Percentiles rank a stretch among this genome's conserved stretches.
Evolutionary conservation across 2,113 vertebrate genomes (phyloP).

Genomic region (Trogon surrucura): DNA sequence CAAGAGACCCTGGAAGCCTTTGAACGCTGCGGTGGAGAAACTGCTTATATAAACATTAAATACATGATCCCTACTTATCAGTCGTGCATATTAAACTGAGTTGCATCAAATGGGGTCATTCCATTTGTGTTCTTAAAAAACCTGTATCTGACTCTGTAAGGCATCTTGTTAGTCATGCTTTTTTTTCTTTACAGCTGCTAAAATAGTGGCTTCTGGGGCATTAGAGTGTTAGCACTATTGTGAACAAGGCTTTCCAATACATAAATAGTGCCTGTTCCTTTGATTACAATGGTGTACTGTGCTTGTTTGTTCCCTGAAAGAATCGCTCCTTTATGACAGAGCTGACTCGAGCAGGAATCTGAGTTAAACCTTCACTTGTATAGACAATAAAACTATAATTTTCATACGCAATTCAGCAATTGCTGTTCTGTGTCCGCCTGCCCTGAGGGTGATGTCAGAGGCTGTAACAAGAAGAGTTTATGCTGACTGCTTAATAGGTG

Average conservation of each 20-base stretch:
- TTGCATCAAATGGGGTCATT: neutral
- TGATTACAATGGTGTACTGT: constrained; percentile 87
- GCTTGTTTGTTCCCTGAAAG: constrained; percentile 81
- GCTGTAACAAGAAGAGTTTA: constrained; percentile 69
- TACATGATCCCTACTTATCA: constrained; percentile 95
- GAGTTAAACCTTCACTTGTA: constrained; percentile 78
- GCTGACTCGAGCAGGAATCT: constrained; percentile 73
- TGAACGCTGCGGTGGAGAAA: constrained; percentile 87
- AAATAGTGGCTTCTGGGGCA: constrained; percentile 72
- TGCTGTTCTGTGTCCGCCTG: constrained; percentile 73
- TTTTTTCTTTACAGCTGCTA: constrained; percentile 71
- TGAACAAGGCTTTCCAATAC: constrained; percentile 80
- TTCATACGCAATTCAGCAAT: constrained; percentile 76
- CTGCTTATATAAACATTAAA: constrained; percentile 94
- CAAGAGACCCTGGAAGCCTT: constrained; percentile 91
- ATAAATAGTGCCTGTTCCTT: constrained; percentile 85
- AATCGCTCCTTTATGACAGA: constrained; percentile 78
- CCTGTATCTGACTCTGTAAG: constrained; percentile 8
- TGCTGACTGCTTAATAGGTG: constrained; percentile 78
- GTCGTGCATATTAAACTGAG: constrained; percentile 86
- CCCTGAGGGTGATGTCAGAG: constrained; percentile 77
- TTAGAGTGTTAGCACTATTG: constrained; percentile 73
- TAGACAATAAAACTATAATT: constrained; percentile 84
- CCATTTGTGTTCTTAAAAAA: neutral
- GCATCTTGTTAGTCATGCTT: constrained; percentile 65